A percentile compares a stretch with the other conserved stretches of the same genome.
Evolutionary conservation across 2,888 invertebrate genomes (phyloP).

Genomic region (Caenorhabditis japonica): DNA sequence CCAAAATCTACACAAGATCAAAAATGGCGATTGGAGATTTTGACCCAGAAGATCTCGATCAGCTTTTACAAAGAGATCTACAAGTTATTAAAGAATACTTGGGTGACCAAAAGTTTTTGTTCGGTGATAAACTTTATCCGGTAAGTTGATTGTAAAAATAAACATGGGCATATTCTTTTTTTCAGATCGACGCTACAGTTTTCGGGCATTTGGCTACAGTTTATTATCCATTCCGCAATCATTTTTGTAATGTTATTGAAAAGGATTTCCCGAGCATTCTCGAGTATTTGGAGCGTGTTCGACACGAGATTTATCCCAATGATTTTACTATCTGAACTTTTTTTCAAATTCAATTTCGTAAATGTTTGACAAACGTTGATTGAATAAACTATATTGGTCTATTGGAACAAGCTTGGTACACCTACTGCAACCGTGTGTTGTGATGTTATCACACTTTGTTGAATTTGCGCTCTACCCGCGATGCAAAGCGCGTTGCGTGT

Average conservation of each 20-base stretch:
- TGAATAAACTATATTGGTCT: too few relatives aligned
- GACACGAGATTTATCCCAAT: conserved; percentile 31
- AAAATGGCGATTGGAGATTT: conserved; percentile 37
- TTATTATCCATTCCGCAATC: conserved; percentile 54
- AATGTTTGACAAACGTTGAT: too few relatives aligned
- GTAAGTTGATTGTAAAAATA: too few relatives aligned
- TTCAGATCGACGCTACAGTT: conserved; percentile 68
- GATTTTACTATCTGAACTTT: conserved; percentile 35
- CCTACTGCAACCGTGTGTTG: too few relatives aligned
- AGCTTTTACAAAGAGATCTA: conserved; percentile 25
- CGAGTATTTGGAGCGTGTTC: conserved; percentile 31
- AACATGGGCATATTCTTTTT: too few relatives aligned
- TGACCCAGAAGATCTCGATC: conserved; percentile 16
- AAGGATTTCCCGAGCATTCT: conserved; percentile 33
- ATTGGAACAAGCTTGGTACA: too few relatives aligned
- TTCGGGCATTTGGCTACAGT: conserved; percentile 71
- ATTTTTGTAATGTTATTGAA: conserved; percentile 14
- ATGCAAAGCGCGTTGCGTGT: too few relatives aligned
- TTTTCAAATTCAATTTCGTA: neutral
- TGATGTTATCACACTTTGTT: too few relatives aligned
- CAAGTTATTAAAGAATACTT: conserved; percentile 18
- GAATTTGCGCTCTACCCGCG: too few relatives aligned
- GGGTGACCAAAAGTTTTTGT: conserved; percentile 88
- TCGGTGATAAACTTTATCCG: conserved; percentile 92
- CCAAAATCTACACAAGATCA: conserved; percentile 28